A percentile compares a stretch with the other conserved stretches of the same genome.
phyloP scores from a whole-genome alignment of 2,888 invertebrate genomes.

The Drosophila yooni region DNA sequence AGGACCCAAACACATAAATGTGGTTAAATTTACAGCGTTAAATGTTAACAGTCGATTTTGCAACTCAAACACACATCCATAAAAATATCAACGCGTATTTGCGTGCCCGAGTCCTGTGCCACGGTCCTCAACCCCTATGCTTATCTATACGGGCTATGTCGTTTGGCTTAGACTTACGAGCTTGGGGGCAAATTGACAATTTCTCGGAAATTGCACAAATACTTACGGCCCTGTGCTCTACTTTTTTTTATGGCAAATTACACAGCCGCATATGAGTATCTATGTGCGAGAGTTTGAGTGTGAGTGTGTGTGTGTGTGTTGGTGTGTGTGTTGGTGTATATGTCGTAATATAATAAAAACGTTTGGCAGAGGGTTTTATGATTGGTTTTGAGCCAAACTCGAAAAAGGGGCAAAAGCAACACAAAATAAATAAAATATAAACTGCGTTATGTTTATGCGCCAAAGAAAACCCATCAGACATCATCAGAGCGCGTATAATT shows the following conservation, averaged over 20 bases:
- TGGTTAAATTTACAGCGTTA: slow-evolving; percentile 74
- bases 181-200: slow-evolving; percentile 77
- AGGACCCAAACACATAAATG: slow-evolving; percentile 63
- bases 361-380: slow-evolving; percentile 72
- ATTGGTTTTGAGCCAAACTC: slow-evolving; percentile 63
- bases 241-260: slow-evolving; percentile 79
- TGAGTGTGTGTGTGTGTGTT: slow-evolving; percentile 19
- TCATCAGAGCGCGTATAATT: slow-evolving; percentile 68
- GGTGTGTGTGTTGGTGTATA: slow-evolving; percentile 23
- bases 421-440: slow-evolving; percentile 77
- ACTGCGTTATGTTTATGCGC: slow-evolving; percentile 78
- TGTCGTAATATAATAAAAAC: slow-evolving; percentile 60
- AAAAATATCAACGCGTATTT: slow-evolving; percentile 78
- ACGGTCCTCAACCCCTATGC: neutral
- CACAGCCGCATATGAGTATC: slow-evolving; percentile 63
- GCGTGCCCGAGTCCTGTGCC: slow-evolving; percentile 46
- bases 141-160: slow-evolving; percentile 48
- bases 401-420: slow-evolving; percentile 53
- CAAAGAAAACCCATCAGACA: slow-evolving; percentile 58
- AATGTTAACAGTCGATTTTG: slow-evolving; percentile 78
- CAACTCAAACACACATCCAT: slow-evolving; percentile 55
- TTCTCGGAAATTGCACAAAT: slow-evolving; percentile 78
- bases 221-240: slow-evolving; percentile 70
- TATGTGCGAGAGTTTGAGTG: slow-evolving; percentile 7
- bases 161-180: slow-evolving; percentile 75